These are phyloP conservation scores for Drosophila affinis DNA, from an alignment of 2,888 invertebrate genomes.

Conservation along the genomic window DNA sequence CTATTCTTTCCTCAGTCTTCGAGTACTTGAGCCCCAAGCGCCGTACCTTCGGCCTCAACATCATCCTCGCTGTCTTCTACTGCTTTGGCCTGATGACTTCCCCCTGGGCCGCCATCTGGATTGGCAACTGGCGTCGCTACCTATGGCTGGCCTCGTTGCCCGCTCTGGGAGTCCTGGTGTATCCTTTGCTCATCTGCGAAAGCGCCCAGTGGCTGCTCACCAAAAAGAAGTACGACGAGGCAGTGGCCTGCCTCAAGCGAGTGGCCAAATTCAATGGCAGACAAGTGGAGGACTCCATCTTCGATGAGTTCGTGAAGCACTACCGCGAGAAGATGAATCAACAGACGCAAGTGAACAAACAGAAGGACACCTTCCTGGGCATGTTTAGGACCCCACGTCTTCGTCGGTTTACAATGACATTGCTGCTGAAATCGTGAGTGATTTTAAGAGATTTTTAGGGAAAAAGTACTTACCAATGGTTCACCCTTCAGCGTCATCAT, in stretches of 20 bases:
- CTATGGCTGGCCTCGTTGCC: slow-evolving; percentile 85
- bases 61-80: slow-evolving; percentile 86
- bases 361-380: slow-evolving; percentile 83
- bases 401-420: slow-evolving; percentile 85
- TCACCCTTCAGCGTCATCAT: slow-evolving; percentile 85
- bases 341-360: slow-evolving; percentile 47
- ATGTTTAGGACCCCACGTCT: slow-evolving; percentile 85
- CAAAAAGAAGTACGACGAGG: slow-evolving; percentile 84
- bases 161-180: slow-evolving; percentile 83
- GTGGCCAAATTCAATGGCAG: slow-evolving; percentile 85
- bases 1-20: slow-evolving; percentile 83
- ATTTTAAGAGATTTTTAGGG: rapidly evolving
- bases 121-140: slow-evolving; percentile 85
- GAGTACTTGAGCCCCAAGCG: slow-evolving; percentile 86
- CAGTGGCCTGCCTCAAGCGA: slow-evolving; percentile 84
- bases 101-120: slow-evolving; percentile 84
- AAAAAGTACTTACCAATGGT: not conserved
- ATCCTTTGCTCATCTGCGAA: slow-evolving; percentile 85
- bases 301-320: slow-evolving; percentile 83
- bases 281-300: slow-evolving; percentile 82
- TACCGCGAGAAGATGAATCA: slow-evolving; percentile 72
- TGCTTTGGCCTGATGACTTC: slow-evolving; percentile 85
- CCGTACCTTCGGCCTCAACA: slow-evolving; percentile 86
- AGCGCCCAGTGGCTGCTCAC: slow-evolving; percentile 87
- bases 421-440: slow-evolving; percentile 86